phyloP scores from a whole-genome alignment of 2,113 vertebrate genomes.

The Apodemus speciosus region DNA sequence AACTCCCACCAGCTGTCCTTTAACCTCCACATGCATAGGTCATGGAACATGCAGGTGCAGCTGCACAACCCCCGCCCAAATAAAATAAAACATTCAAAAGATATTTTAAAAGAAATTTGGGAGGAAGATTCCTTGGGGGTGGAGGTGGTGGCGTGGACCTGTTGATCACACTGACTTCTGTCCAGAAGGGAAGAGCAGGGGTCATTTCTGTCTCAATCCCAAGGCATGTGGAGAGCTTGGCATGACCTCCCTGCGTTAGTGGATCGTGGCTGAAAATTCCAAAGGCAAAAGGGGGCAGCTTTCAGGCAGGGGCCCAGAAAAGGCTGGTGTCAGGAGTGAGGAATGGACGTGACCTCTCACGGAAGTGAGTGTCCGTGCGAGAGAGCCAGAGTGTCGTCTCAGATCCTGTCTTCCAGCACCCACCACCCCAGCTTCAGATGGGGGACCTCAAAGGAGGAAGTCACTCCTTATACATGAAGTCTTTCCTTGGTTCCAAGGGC shows the following conservation, averaged over 20 bases:
- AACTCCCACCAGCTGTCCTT: background rate
- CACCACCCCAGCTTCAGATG: background rate
- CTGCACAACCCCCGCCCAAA: background rate
- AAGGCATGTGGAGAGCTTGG: too few relatives aligned
- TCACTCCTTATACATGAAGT: fast-evolving
- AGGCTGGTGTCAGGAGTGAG: background rate
- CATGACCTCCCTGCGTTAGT: background rate
- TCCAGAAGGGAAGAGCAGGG: background rate
- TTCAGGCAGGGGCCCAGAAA: background rate
- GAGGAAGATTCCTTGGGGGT: background rate
- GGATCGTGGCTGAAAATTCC: background rate
- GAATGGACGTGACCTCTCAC: background rate
- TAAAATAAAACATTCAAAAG: background rate
- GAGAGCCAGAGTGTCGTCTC: background rate
- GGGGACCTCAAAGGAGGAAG: background rate
- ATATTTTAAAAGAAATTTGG: background rate
- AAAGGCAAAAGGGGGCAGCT: background rate
- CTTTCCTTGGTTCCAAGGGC: background rate
- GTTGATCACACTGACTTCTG: background rate
- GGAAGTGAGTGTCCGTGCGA: background rate
- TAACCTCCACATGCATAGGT: background rate
- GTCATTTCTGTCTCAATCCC: background rate
- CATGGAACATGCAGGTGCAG: too few relatives aligned
- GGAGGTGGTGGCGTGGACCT: background rate
- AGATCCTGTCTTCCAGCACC: background rate